These are phyloP conservation scores for Samia ricini DNA, from an alignment of 1,140 invertebrate species.

Conservation along the genomic window DNA sequence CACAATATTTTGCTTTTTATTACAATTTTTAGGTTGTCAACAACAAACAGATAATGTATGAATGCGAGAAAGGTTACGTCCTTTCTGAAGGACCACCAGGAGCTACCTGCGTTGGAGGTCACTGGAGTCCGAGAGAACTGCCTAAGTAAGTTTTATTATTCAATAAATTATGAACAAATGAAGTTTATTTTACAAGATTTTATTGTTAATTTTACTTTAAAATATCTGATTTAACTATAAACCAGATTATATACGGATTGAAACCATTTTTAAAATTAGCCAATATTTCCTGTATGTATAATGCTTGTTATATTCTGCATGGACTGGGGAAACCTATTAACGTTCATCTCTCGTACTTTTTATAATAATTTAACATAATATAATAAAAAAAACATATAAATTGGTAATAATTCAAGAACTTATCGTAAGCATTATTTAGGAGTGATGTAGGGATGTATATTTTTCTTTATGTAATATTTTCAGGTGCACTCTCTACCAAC, in stretches of 20 bases:
- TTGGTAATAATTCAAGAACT: neutral
- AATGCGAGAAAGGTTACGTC: conserved; percentile 95
- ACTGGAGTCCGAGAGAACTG: conserved; percentile 90
- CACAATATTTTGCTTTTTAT: too few species aligned
- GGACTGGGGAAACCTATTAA: too few species aligned
- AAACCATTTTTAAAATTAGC: too few species aligned
- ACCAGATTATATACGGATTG: too few species aligned
- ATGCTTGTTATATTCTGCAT: too few species aligned
- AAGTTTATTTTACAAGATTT: neutral
- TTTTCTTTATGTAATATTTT: conserved; percentile 14
- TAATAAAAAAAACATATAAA: too few species aligned
- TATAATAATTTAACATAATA: too few species aligned
- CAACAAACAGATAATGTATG: conserved; percentile 98
- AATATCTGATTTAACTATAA: neutral
- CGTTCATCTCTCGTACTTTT: too few species aligned
- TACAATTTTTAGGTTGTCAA: conserved; percentile 84
- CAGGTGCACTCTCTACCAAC: conserved; percentile 88
- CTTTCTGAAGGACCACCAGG: conserved; percentile 92
- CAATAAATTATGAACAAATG: neutral
- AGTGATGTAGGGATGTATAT: too few species aligned
- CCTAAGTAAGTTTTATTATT: conserved; percentile 78
- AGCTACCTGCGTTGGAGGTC: conserved; percentile 93
- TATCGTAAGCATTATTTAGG: neutral
- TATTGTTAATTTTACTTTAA: neutral
- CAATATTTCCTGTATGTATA: too few species aligned